Conservation (phyloP, 2,888 invertebrate species). For the Dromius quadrimaculatus region DNA sequence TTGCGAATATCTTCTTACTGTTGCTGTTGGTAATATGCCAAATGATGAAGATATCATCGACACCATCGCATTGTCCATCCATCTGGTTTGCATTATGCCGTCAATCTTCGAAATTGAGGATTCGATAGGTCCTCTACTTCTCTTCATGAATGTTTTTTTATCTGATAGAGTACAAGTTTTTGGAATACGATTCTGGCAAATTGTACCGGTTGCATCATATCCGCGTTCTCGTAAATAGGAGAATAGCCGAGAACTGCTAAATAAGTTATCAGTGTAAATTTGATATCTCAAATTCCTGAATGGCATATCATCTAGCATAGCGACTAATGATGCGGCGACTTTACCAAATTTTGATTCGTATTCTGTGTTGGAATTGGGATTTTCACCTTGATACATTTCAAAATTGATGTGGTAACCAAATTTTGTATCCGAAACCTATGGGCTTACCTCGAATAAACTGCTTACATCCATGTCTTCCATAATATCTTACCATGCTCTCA, state of each 20-base stretch:
- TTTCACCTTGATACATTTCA: constrained; percentile 58
- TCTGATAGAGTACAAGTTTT: constrained; percentile 52
- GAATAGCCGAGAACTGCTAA: constrained; percentile 54
- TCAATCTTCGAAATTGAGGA: constrained; percentile 17
- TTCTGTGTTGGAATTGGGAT: constrained; percentile 55
- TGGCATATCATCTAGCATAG: constrained; percentile 54
- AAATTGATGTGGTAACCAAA: constrained; percentile 58
- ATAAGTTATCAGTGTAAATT: constrained; percentile 57
- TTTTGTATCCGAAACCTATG: constrained; percentile 59
- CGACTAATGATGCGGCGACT: constrained; percentile 54
- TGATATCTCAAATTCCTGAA: constrained; percentile 53
- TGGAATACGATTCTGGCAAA: constrained; percentile 55
- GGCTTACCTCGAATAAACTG: constrained; percentile 60
- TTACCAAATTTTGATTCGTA: constrained; percentile 57
- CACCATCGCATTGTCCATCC: constrained; percentile 56
- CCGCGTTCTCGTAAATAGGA: constrained; percentile 52
- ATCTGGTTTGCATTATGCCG: constrained; percentile 53
- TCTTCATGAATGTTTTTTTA: constrained; percentile 46
- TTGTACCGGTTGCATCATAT: constrained; percentile 55
- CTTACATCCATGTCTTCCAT: constrained; percentile 59
- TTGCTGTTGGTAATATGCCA: constrained; percentile 42
- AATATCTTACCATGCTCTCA: constrained; percentile 60
- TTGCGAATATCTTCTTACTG: constrained; percentile 52
- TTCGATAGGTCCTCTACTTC: neutral
- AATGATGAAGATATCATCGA: constrained; percentile 34